Evolutionary conservation across 2,888 invertebrate species (phyloP).

Genomic region (Oscheius sp.): DNA sequence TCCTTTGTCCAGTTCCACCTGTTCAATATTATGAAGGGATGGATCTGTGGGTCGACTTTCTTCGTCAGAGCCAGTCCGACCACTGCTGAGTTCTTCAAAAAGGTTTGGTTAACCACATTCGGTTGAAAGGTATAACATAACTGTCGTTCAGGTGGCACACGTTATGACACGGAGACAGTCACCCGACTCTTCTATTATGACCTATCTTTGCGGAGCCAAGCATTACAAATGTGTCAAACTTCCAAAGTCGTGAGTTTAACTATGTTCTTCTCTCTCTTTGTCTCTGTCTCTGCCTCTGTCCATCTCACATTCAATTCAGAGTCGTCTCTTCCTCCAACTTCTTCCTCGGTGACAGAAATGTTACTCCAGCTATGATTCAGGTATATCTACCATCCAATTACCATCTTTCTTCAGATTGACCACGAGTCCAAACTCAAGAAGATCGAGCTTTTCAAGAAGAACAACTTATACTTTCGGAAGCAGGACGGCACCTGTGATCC

Average conservation of each 20-base stretch:
- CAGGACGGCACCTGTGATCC: conserved; percentile 49
- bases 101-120: conserved; percentile 5
- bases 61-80: conserved; percentile 48
- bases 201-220: conserved; percentile 53
- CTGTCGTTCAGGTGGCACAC: conserved; percentile 43
- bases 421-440: conserved; percentile 41
- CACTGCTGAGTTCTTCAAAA: conserved; percentile 49
- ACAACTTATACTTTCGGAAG: conserved; percentile 50
- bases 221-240: conserved; percentile 51
- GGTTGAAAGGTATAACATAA: neutral
- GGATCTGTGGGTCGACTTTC: conserved; percentile 63
- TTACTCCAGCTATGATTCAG: conserved; percentile 50
- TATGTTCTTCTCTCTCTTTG: too few relatives aligned
- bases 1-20: conserved; percentile 40
- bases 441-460: conserved; percentile 48
- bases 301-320: conserved; percentile 31
- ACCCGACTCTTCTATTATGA: conserved; percentile 61
- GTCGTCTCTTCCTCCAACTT: conserved; percentile 54
- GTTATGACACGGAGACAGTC: conserved; percentile 50
- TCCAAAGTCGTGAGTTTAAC: conserved; percentile 41
- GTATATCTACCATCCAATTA: conserved; percentile 32
- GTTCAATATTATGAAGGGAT: conserved; percentile 53
- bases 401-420: conserved; percentile 39
- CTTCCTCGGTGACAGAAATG: conserved; percentile 49
- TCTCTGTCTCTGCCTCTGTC: neutral